Evolutionary conservation across 2,888 invertebrate genomes (phyloP).

Genomic region (Drosophila mercatorum): DNA sequence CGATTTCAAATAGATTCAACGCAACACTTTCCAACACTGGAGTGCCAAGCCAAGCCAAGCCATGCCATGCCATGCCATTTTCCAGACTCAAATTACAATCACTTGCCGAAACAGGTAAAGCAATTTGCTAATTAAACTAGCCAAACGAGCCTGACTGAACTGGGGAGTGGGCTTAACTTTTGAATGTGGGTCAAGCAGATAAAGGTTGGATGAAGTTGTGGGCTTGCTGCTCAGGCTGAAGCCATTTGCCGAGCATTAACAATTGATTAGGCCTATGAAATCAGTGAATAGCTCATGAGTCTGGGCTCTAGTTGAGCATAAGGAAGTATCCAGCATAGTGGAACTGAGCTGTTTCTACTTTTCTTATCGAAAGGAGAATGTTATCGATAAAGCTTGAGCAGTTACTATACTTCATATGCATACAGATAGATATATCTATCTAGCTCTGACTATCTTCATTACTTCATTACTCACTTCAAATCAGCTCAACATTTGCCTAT

Average conservation of each 20-base stretch:
- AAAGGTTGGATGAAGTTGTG: background rate
- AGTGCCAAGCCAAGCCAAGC: background rate
- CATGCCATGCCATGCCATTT: background rate
- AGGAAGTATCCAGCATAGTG: too few relatives aligned
- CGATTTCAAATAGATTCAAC: slow-evolving; percentile 17
- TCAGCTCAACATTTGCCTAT: background rate
- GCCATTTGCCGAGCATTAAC: background rate
- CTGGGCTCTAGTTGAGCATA: too few relatives aligned
- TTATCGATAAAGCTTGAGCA: background rate
- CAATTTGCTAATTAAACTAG: slow-evolving; percentile 37
- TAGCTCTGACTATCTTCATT: too few relatives aligned
- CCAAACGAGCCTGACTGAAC: slow-evolving; percentile 2
- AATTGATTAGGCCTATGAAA: background rate
- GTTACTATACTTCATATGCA: too few relatives aligned
- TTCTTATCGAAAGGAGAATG: background rate
- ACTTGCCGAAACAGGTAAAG: background rate
- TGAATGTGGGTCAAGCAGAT: background rate
- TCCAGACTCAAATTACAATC: slow-evolving; percentile 3
- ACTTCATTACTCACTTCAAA: background rate
- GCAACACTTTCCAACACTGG: slow-evolving; percentile 24
- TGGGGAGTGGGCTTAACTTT: too few relatives aligned
- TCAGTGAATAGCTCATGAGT: background rate
- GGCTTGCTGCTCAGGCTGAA: background rate
- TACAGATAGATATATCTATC: too few relatives aligned
- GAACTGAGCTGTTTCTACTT: too few relatives aligned